Conservation (phyloP, 2,797 vertebrate genomes). For the Astyanax mexicanus region DNA sequence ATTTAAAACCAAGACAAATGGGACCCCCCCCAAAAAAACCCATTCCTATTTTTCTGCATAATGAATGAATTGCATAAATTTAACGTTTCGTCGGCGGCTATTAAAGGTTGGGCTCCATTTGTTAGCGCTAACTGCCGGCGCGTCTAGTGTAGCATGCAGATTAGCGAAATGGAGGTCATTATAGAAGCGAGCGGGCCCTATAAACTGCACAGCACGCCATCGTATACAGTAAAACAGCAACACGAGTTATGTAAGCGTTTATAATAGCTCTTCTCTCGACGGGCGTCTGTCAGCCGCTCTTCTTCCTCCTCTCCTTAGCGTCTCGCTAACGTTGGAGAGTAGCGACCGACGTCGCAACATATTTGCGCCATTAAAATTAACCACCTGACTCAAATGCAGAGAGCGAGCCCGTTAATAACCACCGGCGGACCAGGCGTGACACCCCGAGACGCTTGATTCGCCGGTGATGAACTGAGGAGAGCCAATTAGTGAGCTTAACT, state of each 20-base stretch:
- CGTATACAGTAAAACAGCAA: neutral
- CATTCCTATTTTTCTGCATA: neutral
- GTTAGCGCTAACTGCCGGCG: neutral
- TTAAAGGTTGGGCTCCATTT: neutral
- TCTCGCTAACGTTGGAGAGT: neutral
- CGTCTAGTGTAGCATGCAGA: neutral
- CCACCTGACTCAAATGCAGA: slow-evolving; percentile 34
- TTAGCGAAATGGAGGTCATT: neutral
- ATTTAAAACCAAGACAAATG: no score
- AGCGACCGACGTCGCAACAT: slow-evolving; percentile 1
- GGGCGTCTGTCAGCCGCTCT: neutral
- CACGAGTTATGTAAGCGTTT: neutral
- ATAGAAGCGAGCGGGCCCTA: neutral
- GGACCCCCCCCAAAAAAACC: no score
- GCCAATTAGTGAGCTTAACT: slow-evolving; percentile 7
- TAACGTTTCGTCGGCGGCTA: neutral
- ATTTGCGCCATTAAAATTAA: slow-evolving; percentile 42
- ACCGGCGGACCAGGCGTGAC: slow-evolving; percentile 33
- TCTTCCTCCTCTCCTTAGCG: neutral
- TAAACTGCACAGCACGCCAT: neutral
- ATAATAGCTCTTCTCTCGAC: neutral
- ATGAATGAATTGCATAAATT: neutral
- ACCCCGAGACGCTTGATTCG: slow-evolving; percentile 30
- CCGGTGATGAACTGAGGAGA: slow-evolving; percentile 43
- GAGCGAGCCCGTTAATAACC: slow-evolving; percentile 22